Base-by-base conservation (phyloP, 2,888 invertebrate genomes). In the Chrysotoxum bicinctum region DNA sequence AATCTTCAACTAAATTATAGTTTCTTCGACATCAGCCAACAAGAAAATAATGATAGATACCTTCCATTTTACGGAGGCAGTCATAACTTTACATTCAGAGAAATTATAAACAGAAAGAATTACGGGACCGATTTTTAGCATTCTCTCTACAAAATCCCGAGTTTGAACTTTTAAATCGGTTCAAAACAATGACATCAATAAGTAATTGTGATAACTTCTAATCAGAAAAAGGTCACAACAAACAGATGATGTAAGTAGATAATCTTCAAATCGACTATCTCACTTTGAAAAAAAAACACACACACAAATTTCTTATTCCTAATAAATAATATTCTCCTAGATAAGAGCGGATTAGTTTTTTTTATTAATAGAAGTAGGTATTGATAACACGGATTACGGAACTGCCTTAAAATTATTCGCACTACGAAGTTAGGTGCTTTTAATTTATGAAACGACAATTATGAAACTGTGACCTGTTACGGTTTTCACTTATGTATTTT, bases 151-250 rank as follows among this genome's bases (percentile, higher is more conserved):
- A n/a, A n/a, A n/a, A n/a, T n/a, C n/a, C n/a, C n/a, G n/a, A n/a
- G n/a, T n/a, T n/a, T n/a, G n/a, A n/a, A n/a, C n/a, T n/a, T n/a
- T n/a, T n/a, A n/a, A 26, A 40, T 16, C 43, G 16, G 8, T 16
- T 43, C 16, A 16, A 2, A 43, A 43, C 16, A 43, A 43, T 16
- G 0, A 16, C 40, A 19, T 48, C 45, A 48, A 21, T 48, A 48
- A 10, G 9, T 8, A 19, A 9, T 45, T 3, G 8, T 19, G 3
- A 30, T 32, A 48, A 21, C 21, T 2, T 58, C 19, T 58, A 12
- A 58, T 35, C 58, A 60, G 9, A 1, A 21, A 60, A 60, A 60
- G 58, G 37, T 60, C 58, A 60, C 21, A 37, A 23, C 9, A 21
- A 12, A n/a, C 8, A 23, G n/a, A 37, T 60, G 14, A 23, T 58